Percentiles rank a stretch among this genome's conserved stretches.
phyloP scores from a whole-genome alignment of 2,113 vertebrate species.

The Dromiciops gliroides region DNA sequence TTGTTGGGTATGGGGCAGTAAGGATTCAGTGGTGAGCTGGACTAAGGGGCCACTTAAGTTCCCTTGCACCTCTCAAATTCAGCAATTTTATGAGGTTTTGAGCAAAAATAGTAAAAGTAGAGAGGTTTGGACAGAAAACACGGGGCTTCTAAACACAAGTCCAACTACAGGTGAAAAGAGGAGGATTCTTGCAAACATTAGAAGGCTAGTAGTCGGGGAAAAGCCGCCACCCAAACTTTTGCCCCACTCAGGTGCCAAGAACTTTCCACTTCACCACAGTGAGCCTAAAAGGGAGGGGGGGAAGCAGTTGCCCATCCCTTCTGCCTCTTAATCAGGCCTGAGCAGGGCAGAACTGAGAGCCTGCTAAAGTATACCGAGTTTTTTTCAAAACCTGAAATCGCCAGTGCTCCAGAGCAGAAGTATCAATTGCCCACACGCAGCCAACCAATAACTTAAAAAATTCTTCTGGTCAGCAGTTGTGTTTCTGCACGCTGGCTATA shows the following conservation, averaged over 20 bases:
- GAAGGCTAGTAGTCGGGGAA: not conserved
- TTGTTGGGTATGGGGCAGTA: not conserved
- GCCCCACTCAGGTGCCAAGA: not conserved
- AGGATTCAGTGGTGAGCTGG: not conserved
- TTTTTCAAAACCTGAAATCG: too few species aligned
- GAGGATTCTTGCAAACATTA: not conserved
- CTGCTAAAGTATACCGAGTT: too few species aligned
- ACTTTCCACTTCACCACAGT: not conserved
- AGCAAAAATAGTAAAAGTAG: too few species aligned
- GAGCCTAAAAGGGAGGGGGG: too few species aligned
- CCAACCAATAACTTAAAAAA: not conserved
- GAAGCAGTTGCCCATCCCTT: too few species aligned
- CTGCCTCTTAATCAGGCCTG: too few species aligned
- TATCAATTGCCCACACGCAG: too few species aligned
- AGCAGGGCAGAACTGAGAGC: fast-evolving
- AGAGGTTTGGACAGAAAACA: not conserved
- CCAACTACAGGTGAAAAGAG: too few species aligned
- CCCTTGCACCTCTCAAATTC: not conserved
- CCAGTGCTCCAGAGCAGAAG: too few species aligned
- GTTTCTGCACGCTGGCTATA: not conserved
- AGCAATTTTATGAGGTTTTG: not conserved
- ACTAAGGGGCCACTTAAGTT: too few species aligned
- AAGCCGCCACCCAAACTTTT: too few species aligned
- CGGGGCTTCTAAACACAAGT: too few species aligned
- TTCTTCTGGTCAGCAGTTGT: not conserved